Evolutionary conservation across 2,113 vertebrate genomes (phyloP).

Genomic region (Labeo rohita): DNA sequence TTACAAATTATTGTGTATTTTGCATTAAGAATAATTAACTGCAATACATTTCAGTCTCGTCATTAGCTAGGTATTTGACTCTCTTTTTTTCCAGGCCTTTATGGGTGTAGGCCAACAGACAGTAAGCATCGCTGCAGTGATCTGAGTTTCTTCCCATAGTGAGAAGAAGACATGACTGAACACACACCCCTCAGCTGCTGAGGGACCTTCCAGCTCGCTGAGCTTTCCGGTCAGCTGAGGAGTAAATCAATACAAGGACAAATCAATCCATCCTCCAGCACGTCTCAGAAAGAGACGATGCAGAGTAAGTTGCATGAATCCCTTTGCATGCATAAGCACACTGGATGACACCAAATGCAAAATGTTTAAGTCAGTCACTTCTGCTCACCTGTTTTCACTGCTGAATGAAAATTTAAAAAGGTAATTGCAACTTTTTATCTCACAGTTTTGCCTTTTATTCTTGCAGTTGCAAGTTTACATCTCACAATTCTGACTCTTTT

Average conservation of each 20-base stretch:
- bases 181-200: conserved; percentile 74
- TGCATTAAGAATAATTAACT: neutral
- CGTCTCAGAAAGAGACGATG: neutral
- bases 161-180: conserved; percentile 70
- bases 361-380: neutral
- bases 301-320: neutral
- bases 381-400: neutral
- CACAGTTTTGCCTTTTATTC: neutral
- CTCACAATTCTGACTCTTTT: too few relatives aligned
- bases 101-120: conserved; percentile 48
- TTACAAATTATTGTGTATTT: neutral
- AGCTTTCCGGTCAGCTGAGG: conserved; percentile 31
- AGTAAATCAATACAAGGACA: conserved; percentile 2
- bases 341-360: neutral
- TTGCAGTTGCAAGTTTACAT: neutral
- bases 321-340: neutral
- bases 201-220: conserved; percentile 54
- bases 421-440: too few relatives aligned
- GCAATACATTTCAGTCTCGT: neutral
- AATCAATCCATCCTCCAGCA: conserved; percentile 4
- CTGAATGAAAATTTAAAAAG: too few relatives aligned
- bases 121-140: conserved; percentile 59
- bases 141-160: conserved; percentile 68
- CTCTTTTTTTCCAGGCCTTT: neutral
- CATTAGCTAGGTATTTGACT: neutral